phyloP scores from a whole-genome alignment of 2,888 invertebrate genomes.

The Lamellibrachia satsuma region DNA sequence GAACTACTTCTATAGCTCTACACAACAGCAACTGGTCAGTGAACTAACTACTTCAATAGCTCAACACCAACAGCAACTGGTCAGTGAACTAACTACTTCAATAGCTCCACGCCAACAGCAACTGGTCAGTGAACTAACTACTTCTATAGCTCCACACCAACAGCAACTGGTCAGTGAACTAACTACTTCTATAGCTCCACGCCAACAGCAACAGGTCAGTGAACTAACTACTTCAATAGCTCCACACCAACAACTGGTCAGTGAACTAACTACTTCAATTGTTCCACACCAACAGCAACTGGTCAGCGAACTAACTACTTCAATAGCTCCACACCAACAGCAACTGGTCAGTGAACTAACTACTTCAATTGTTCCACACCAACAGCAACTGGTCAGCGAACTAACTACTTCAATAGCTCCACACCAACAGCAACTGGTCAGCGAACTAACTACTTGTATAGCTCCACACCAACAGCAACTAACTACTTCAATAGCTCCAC shows the following conservation, averaged over 20 bases:
- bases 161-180: slow-evolving; percentile 48
- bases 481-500: no score
- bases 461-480: no score
- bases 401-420: no score
- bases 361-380: no score
- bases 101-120: slow-evolving; percentile 64
- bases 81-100: slow-evolving; percentile 23
- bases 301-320: slow-evolving; percentile 34
- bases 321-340: slow-evolving; percentile 63
- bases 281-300: slow-evolving; percentile 65
- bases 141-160: slow-evolving; percentile 62
- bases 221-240: no score
- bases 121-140: slow-evolving; percentile 42
- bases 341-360: slow-evolving; percentile 45
- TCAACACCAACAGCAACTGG: slow-evolving; percentile 65
- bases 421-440: slow-evolving; percentile 66
- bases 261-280: not conserved
- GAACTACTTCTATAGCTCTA: no score
- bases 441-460: not conserved
- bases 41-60: no score
- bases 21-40: slow-evolving; percentile 66
- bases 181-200: no score
- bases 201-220: slow-evolving; percentile 66
- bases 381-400: slow-evolving; percentile 66
- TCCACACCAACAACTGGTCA: slow-evolving; percentile 65